These are phyloP conservation scores for Melanophora roralis DNA, from an alignment of 2,888 invertebrate species.

Conservation along the genomic window DNA sequence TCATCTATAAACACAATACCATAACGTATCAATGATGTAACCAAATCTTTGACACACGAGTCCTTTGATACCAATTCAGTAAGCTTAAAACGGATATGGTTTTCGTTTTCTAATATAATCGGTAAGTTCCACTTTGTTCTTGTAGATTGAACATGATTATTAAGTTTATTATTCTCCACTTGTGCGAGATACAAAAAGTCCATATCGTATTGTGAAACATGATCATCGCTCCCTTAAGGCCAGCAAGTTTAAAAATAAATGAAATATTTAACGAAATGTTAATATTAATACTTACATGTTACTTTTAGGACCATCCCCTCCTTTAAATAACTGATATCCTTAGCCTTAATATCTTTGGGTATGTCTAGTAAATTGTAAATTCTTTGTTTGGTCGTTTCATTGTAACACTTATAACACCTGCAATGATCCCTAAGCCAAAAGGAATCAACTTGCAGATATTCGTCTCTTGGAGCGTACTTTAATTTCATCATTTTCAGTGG, in stretches of 20 bases:
- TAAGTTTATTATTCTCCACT: constrained; percentile 62
- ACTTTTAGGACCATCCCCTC: constrained; percentile 74
- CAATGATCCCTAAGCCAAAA: constrained; percentile 78
- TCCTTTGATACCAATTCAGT: constrained; percentile 78
- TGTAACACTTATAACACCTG: constrained; percentile 81
- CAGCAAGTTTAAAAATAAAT: too few relatives aligned
- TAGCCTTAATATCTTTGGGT: constrained; percentile 77
- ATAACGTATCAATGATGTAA: constrained; percentile 75
- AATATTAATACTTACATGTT: constrained; percentile 79
- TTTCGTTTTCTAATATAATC: constrained; percentile 75
- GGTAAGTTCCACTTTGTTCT: constrained; percentile 78
- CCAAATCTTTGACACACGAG: constrained; percentile 77
- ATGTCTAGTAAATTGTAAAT: constrained; percentile 80
- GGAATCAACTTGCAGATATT: constrained; percentile 65
- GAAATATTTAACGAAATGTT: too few relatives aligned
- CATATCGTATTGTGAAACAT: constrained; percentile 78
- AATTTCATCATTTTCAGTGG: constrained; percentile 67
- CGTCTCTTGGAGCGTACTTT: constrained; percentile 63
- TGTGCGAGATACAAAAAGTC: constrained; percentile 77
- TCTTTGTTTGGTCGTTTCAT: constrained; percentile 80
- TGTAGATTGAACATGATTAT: constrained; percentile 45
- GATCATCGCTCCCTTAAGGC: constrained; percentile 81
- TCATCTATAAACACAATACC: constrained; percentile 76
- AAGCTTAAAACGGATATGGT: constrained; percentile 75
- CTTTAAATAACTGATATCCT: constrained; percentile 70